A percentile compares a stretch with the other conserved stretches of the same genome.
Conservation (phyloP, 2,113 vertebrate genomes). For the Menidia beryllina region DNA sequence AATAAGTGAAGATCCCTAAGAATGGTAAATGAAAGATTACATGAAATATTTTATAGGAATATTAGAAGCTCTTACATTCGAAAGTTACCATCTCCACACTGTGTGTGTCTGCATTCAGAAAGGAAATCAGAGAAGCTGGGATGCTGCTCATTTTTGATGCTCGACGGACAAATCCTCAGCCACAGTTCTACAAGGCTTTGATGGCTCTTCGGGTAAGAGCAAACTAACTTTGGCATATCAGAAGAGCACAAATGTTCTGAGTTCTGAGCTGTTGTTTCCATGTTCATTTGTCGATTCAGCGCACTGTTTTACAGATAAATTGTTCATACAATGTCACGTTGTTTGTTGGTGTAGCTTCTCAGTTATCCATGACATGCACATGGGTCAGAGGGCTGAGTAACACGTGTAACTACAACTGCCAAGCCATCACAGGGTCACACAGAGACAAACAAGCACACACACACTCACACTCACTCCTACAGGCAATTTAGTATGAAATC, state of each 20-base stretch:
- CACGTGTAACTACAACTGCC: too few species aligned
- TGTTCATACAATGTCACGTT: conserved; percentile 16
- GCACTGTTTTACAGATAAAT: conserved; percentile 1
- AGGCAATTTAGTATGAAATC: background rate
- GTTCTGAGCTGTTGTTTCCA: background rate
- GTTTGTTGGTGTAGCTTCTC: conserved; percentile 12
- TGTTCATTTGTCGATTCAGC: conserved; percentile 10
- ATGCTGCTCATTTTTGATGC: conserved; percentile 87
- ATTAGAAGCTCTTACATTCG: background rate
- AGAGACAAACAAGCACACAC: too few species aligned
- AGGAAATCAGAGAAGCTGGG: conserved; percentile 80
- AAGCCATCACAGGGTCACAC: too few species aligned
- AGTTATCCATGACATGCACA: too few species aligned
- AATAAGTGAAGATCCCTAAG: background rate
- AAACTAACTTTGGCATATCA: background rate
- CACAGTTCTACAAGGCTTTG: conserved; percentile 83
- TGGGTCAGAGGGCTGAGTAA: too few species aligned
- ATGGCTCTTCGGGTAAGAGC: conserved; percentile 83
- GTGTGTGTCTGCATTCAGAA: conserved; percentile 70
- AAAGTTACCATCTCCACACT: background rate
- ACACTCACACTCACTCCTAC: too few species aligned
- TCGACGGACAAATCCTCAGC: conserved; percentile 78
- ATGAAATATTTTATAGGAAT: background rate
- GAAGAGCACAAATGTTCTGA: conserved; percentile 3
- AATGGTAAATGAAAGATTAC: background rate